Percentiles rank a stretch among this genome's conserved stretches.
phyloP scores from a whole-genome alignment of 2,888 invertebrate genomes.

The Cerastis rubricosa region DNA sequence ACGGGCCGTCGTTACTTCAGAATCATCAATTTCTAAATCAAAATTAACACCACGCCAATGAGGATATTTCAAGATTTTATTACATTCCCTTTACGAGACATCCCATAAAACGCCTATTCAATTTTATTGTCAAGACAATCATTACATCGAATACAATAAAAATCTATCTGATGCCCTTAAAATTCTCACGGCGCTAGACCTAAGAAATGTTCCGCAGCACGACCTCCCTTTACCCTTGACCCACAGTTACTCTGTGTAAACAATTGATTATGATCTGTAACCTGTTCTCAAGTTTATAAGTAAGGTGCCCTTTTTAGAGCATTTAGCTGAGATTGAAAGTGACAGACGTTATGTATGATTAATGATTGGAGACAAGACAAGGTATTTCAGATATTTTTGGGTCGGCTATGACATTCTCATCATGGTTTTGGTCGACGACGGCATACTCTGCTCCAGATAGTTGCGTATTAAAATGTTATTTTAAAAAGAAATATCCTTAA shows the following conservation, averaged over 20 bases:
- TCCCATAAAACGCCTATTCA: slow-evolving; percentile 14
- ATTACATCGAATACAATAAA: slow-evolving; percentile 45
- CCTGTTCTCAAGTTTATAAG: slow-evolving; percentile 64
- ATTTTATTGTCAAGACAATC: slow-evolving; percentile 13
- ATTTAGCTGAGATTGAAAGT: slow-evolving; percentile 55
- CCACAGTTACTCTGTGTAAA: slow-evolving; percentile 66
- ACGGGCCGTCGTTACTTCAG: neutral
- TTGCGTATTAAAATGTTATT: neutral
- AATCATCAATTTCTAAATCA: neutral
- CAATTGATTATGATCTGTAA: slow-evolving; percentile 72
- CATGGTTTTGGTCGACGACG: slow-evolving; percentile 1
- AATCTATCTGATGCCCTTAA: slow-evolving; percentile 57
- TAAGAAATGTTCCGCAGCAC: slow-evolving; percentile 58
- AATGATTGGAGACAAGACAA: slow-evolving; percentile 26
- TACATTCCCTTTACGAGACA: slow-evolving; percentile 12
- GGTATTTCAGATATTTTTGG: slow-evolving; percentile 6
- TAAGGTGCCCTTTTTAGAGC: slow-evolving; percentile 64
- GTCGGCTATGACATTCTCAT: neutral
- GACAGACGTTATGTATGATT: slow-evolving; percentile 43
- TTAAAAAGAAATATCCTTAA: neutral
- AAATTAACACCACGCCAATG: neutral
- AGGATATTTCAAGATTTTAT: slow-evolving; percentile 9
- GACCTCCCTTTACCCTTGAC: slow-evolving; percentile 67
- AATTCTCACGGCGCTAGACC: slow-evolving; percentile 51
- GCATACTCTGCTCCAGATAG: neutral